A percentile compares a stretch with the other conserved stretches of the same genome.
These are phyloP conservation scores for Squalus acanthias DNA, from an alignment of 2,797 vertebrate species.

Conservation along the genomic window DNA sequence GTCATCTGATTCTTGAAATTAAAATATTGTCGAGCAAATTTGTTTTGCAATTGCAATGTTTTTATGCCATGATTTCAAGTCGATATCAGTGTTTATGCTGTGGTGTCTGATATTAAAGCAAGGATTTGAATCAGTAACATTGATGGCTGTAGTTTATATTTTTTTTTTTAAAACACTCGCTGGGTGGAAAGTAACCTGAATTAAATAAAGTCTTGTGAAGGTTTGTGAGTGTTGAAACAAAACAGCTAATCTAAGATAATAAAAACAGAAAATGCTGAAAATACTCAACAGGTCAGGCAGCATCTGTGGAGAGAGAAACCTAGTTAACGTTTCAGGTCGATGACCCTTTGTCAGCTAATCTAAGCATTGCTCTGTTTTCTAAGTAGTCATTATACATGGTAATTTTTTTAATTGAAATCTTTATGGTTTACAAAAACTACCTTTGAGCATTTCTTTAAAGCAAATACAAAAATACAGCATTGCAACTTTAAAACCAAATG, in stretches of 20 bases:
- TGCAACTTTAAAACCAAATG: not conserved
- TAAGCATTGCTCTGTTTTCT: not conserved
- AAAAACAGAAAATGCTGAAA: too few relatives aligned
- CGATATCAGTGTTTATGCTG: not conserved
- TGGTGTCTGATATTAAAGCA: not conserved
- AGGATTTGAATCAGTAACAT: constrained; percentile 30
- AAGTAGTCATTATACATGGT: not conserved
- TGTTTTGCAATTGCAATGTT: not conserved
- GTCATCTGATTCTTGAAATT: constrained; percentile 29
- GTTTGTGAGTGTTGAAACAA: not conserved
- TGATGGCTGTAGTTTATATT: not conserved
- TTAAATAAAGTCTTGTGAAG: constrained; percentile 15
- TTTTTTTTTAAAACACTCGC: not conserved
- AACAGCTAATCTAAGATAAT: not conserved
- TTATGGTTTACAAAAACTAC: not conserved
- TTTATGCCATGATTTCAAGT: constrained; percentile 12
- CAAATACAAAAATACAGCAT: not conserved
- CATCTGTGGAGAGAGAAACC: too few relatives aligned
- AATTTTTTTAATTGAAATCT: not conserved
- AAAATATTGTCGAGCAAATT: not conserved
- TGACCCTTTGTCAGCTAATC: too few relatives aligned
- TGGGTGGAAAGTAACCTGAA: not conserved
- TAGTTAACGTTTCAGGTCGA: too few relatives aligned
- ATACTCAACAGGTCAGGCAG: too few relatives aligned
- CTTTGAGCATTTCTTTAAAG: not conserved